Percentiles rank a stretch among this genome's conserved stretches.
phyloP scores from a whole-genome alignment of 2,797 vertebrate genomes.

The Melopsittacus undulatus region DNA sequence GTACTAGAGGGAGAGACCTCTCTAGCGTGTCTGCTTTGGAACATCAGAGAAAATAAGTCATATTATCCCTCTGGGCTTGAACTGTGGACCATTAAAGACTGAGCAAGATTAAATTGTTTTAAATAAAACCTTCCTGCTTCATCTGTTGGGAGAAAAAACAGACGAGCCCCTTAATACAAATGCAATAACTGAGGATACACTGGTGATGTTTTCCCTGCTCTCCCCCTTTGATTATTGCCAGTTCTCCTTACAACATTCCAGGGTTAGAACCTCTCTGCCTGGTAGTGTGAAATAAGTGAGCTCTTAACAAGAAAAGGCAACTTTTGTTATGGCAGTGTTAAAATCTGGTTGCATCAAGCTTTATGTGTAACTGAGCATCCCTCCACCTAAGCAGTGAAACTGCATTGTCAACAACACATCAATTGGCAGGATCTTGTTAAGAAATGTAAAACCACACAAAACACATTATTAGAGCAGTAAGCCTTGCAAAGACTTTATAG shows the following conservation, averaged over 20 bases:
- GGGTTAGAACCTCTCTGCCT: not conserved
- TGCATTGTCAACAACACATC: not conserved
- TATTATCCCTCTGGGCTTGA: not conserved
- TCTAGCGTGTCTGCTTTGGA: not conserved
- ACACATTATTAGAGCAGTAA: not conserved
- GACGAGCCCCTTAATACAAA: not conserved
- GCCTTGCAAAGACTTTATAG: not conserved
- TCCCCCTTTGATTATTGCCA: not conserved
- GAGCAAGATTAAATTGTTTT: not conserved
- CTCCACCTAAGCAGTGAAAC: not conserved
- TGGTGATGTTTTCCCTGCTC: not conserved
- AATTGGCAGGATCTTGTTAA: not conserved
- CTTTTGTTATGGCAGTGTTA: not conserved
- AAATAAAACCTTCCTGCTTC: not conserved
- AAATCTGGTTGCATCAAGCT: not conserved
- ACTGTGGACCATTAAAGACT: not conserved
- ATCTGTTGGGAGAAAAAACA: not conserved
- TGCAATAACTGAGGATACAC: not conserved
- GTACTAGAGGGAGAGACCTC: not conserved
- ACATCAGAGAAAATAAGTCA: not conserved
- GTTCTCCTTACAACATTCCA: not conserved
- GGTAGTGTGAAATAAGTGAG: not conserved
- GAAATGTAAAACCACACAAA: not conserved
- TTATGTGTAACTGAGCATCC: not conserved
- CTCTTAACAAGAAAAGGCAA: not conserved